Conservation (phyloP, 2,113 vertebrate species). For the Protomyctophum bolini region DNA sequence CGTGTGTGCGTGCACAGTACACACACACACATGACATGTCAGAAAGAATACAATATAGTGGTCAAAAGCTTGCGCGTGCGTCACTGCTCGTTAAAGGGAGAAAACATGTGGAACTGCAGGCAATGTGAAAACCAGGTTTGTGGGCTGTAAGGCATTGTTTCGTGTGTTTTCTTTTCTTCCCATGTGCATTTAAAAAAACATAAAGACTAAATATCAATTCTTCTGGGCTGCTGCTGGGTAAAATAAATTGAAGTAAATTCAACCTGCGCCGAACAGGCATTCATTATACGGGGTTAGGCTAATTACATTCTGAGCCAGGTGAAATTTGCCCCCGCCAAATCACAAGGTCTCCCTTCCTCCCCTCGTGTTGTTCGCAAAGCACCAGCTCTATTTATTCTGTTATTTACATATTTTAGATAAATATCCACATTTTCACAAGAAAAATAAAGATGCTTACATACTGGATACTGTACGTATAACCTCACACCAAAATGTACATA, state of each 20-base stretch:
- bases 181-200: background rate
- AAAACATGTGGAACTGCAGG: slow-evolving; percentile 23
- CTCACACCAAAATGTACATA: slow-evolving; percentile 76
- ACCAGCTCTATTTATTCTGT: slow-evolving; percentile 46
- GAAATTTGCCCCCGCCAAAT: slow-evolving; percentile 17
- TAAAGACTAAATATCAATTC: slow-evolving; percentile 22
- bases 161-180: too few relatives aligned
- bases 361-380: slow-evolving; percentile 22
- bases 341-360: background rate
- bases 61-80: slow-evolving; percentile 20
- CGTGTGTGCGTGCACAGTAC: too few relatives aligned
- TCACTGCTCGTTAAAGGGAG: slow-evolving; percentile 45
- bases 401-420: slow-evolving; percentile 80
- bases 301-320: slow-evolving; percentile 68
- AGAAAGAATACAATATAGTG: slow-evolving; percentile 14
- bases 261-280: slow-evolving; percentile 37
- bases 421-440: slow-evolving; percentile 76
- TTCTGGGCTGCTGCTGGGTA: slow-evolving; percentile 16
- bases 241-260: slow-evolving; percentile 25
- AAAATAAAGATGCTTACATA: slow-evolving; percentile 78
- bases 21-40: too few relatives aligned
- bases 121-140: slow-evolving; percentile 11
- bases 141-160: background rate
- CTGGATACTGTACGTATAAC: slow-evolving; percentile 71
- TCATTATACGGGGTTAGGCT: slow-evolving; percentile 19